Conservation (phyloP, 2,113 vertebrate species). For the Crocuta crocuta region DNA sequence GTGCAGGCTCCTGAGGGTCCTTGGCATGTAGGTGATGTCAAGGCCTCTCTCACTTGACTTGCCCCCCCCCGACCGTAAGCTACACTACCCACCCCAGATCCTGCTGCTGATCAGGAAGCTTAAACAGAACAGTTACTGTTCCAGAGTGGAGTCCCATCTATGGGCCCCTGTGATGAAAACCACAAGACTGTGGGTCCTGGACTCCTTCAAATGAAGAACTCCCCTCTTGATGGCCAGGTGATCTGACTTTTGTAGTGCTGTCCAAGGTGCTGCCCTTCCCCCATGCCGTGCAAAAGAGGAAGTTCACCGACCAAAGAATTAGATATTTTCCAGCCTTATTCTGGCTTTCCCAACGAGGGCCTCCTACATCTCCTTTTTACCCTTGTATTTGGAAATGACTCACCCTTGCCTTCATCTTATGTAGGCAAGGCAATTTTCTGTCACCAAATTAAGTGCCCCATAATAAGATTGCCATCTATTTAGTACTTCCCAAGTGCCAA, state of each 20-base stretch:
- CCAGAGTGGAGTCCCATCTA: not conserved
- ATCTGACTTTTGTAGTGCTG: accelerated
- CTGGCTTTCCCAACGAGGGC: not conserved
- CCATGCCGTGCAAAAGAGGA: accelerated
- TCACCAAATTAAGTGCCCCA: not conserved
- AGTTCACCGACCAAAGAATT: not conserved
- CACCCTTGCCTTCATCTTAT: not conserved
- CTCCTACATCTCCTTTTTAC: not conserved
- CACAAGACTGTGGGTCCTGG: not conserved
- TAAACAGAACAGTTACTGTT: not conserved
- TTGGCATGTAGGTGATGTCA: not conserved
- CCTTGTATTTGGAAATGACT: not conserved
- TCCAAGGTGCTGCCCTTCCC: not conserved
- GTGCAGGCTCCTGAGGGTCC: not conserved
- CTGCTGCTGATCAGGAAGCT: not conserved
- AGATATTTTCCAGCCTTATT: not conserved
- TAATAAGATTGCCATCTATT: not conserved
- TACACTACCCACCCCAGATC: not conserved
- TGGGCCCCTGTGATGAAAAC: not conserved
- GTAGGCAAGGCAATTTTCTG: not conserved
- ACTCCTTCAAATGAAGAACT: not conserved
- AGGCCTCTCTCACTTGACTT: not conserved
- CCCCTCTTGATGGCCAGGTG: not conserved
- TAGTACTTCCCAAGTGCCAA: not conserved
- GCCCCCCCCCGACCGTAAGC: not conserved